These are phyloP conservation scores for Anthoscopus minutus DNA, from an alignment of 2,113 vertebrate species.

Conservation along the genomic window DNA sequence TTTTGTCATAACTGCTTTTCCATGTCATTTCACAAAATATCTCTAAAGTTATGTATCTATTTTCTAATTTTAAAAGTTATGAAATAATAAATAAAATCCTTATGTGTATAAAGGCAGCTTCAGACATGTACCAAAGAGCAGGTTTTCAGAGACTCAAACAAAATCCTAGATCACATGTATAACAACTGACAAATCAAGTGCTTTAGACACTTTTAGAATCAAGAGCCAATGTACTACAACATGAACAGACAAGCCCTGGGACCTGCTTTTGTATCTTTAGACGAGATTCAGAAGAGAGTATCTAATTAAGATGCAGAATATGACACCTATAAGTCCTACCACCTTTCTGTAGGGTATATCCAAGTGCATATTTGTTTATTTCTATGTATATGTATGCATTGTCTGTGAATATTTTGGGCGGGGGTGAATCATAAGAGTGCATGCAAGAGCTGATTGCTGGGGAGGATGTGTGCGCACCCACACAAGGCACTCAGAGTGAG, in stretches of 20 bases:
- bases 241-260: background rate
- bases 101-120: background rate
- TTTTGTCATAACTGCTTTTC: conserved; percentile 13
- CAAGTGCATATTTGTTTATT: background rate
- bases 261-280: background rate
- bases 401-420: background rate
- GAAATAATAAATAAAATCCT: background rate
- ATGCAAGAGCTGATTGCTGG: background rate
- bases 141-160: background rate
- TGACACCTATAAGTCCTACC: background rate
- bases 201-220: background rate
- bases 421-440: background rate
- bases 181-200: background rate
- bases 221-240: background rate
- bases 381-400: background rate
- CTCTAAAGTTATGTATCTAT: background rate
- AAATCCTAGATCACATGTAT: background rate
- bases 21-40: background rate
- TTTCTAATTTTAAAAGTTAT: background rate
- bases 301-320: background rate
- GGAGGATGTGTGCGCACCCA: background rate
- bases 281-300: background rate
- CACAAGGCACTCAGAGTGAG: background rate
- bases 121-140: background rate
- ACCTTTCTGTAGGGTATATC: background rate